These are phyloP conservation scores for Drosophila orena DNA, from an alignment of 1,140 invertebrate genomes.

Conservation along the genomic window DNA sequence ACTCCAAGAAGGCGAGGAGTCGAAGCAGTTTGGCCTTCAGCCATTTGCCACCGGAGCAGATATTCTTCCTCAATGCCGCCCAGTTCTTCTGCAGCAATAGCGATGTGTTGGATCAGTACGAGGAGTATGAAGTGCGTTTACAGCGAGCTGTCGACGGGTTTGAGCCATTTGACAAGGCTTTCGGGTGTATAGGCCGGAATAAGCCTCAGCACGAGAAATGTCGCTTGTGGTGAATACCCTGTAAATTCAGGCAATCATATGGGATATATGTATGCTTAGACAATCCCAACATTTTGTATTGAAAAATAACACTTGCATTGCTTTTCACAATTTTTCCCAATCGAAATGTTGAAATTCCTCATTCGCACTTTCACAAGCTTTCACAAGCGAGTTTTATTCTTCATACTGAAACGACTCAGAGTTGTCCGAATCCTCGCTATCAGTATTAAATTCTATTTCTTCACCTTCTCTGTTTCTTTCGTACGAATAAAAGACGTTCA, in stretches of 20 bases:
- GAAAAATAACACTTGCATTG: too few relatives aligned
- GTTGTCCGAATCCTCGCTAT: too few relatives aligned
- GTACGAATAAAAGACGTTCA: too few relatives aligned
- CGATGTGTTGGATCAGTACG: constrained; percentile 30
- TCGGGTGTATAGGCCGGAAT: constrained; percentile 26
- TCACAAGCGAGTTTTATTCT: too few relatives aligned
- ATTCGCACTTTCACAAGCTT: too few relatives aligned
- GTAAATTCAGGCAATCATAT: too few relatives aligned
- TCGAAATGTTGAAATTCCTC: too few relatives aligned
- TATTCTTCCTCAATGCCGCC: constrained; percentile 70
- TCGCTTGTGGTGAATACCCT: constrained; percentile 47
- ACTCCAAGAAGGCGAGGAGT: constrained; percentile 22
- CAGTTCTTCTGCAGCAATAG: constrained; percentile 68
- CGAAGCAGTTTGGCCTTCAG: constrained; percentile 27
- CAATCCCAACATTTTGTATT: not conserved
- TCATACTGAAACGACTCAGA: too few relatives aligned
- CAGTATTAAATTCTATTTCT: too few relatives aligned
- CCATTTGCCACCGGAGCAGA: constrained; percentile 27
- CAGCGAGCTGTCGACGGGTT: constrained; percentile 53
- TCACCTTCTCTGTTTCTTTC: too few relatives aligned
- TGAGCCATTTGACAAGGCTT: constrained; percentile 36
- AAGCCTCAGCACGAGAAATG: constrained; percentile 38
- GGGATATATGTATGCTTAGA: not conserved
- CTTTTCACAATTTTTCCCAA: too few relatives aligned
- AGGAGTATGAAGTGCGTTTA: constrained; percentile 50